phyloP scores from a whole-genome alignment of 35 echinoderm and acorn worm species.

The Ophioderma brevispina region DNA sequence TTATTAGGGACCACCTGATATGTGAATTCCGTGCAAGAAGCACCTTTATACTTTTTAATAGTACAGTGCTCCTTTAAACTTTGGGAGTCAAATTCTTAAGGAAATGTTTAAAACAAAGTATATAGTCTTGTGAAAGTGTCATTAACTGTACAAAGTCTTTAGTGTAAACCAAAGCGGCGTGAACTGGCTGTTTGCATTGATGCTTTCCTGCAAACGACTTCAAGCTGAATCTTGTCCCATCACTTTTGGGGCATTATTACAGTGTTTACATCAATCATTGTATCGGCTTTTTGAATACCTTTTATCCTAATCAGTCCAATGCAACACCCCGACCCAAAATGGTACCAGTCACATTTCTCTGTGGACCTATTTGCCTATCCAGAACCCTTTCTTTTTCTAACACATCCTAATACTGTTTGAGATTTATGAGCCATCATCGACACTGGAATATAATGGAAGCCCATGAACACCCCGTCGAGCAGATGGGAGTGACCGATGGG shows the following conservation, averaged over 20 bases:
- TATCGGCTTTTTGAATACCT: neutral
- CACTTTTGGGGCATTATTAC: neutral
- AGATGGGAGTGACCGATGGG: conserved; percentile 86
- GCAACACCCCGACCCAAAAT: neutral
- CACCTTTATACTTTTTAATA: too few relatives aligned
- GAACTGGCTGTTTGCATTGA: too few relatives aligned
- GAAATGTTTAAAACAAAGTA: too few relatives aligned
- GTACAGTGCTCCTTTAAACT: too few relatives aligned
- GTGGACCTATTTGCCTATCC: conserved; percentile 6
- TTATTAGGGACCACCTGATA: too few relatives aligned
- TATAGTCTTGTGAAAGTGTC: too few relatives aligned
- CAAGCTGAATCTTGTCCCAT: neutral
- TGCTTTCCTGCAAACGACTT: neutral
- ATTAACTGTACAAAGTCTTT: too few relatives aligned
- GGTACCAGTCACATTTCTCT: neutral
- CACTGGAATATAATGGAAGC: conserved; percentile 76
- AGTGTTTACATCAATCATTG: neutral
- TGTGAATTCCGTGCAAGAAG: too few relatives aligned
- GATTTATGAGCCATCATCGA: conserved; percentile 82
- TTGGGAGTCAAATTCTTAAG: too few relatives aligned
- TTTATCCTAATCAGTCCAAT: neutral
- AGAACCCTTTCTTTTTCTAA: conserved; percentile 39
- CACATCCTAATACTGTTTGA: conserved; percentile 87
- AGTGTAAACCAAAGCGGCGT: too few relatives aligned
- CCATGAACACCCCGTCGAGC: conserved; percentile 92